Percentiles rank a stretch among this genome's conserved stretches.
Conservation (phyloP, 2,888 invertebrate genomes). For the Zygaena filipendulae region DNA sequence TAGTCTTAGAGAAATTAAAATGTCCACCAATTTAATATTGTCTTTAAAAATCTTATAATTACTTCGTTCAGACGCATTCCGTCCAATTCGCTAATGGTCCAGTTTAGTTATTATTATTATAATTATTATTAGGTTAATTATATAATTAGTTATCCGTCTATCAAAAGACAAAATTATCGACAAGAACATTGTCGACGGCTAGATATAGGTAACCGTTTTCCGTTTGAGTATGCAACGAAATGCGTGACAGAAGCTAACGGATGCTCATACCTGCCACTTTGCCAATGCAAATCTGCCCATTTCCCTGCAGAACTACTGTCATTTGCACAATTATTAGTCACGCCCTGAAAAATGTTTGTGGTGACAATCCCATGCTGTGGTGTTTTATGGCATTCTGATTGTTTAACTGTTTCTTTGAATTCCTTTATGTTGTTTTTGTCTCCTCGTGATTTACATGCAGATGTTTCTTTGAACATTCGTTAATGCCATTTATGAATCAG, state of each 20-base stretch:
- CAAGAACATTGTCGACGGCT: too few relatives aligned
- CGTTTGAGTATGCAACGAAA: background rate
- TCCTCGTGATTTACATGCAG: constrained; percentile 6
- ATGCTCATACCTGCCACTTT: constrained; percentile 8
- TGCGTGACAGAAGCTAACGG: constrained; percentile 11
- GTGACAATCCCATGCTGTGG: constrained; percentile 17
- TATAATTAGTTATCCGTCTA: too few relatives aligned
- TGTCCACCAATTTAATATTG: constrained; percentile 1
- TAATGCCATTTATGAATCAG: too few relatives aligned
- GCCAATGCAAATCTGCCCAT: constrained; percentile 5
- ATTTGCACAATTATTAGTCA: constrained; percentile 29
- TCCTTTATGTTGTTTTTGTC: constrained; percentile 4
- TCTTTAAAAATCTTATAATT: too few relatives aligned
- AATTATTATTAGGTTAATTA: too few relatives aligned
- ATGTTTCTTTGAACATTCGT: too few relatives aligned
- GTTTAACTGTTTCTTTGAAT: constrained; percentile 20
- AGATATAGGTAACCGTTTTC: too few relatives aligned
- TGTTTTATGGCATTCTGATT: constrained; percentile 17
- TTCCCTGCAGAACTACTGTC: constrained; percentile 7
- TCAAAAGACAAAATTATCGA: too few relatives aligned
- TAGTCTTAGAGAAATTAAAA: too few relatives aligned
- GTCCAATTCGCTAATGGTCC: too few relatives aligned
- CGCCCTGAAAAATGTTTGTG: constrained; percentile 37
- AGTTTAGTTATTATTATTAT: too few relatives aligned
- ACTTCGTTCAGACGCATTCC: too few relatives aligned